Evolutionary conservation across 2,888 invertebrate genomes (phyloP).

Genomic region (Amblyjoppa fuscipennis): DNA sequence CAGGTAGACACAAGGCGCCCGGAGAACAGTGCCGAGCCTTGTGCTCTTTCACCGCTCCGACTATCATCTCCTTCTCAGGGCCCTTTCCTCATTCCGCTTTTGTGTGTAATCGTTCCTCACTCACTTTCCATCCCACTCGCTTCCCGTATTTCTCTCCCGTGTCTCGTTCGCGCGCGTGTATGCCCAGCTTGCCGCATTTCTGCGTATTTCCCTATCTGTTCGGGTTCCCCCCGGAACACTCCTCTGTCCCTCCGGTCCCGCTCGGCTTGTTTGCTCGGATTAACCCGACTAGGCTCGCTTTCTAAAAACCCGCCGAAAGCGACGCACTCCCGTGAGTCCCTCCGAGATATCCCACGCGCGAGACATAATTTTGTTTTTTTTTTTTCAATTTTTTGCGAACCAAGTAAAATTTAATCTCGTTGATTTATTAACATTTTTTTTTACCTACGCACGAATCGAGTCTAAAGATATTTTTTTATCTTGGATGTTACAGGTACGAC

Average conservation of each 20-base stretch:
- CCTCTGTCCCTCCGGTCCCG: slow-evolving; percentile 56
- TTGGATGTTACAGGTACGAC: slow-evolving; percentile 81
- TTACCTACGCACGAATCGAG: not conserved
- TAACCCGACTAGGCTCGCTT: slow-evolving; percentile 75
- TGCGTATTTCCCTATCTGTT: slow-evolving; percentile 77
- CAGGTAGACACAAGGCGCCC: slow-evolving; percentile 78
- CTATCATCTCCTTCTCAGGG: slow-evolving; percentile 31
- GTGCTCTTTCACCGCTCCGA: slow-evolving; percentile 68
- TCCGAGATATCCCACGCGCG: slow-evolving; percentile 54
- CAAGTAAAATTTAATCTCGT: slow-evolving; percentile 39
- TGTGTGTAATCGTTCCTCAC: slow-evolving; percentile 52
- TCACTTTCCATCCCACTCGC: slow-evolving; percentile 26
- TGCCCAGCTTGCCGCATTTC: slow-evolving; percentile 82
- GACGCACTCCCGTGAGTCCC: slow-evolving; percentile 30
- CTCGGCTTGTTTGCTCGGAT: slow-evolving; percentile 79
- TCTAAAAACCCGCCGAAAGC: slow-evolving; percentile 69
- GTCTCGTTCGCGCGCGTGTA: slow-evolving; percentile 73
- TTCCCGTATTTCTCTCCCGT: slow-evolving; percentile 66
- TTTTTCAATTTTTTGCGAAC: slow-evolving; percentile 16
- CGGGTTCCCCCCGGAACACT: slow-evolving; percentile 50
- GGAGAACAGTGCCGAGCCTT: slow-evolving; percentile 72
- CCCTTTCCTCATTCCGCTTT: slow-evolving; percentile 48
- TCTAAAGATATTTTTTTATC: slow-evolving; percentile 30
- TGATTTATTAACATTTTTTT: not conserved
- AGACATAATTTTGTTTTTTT: not conserved